Evolutionary conservation across 2,888 invertebrate genomes (phyloP).

Genomic region (Macrophya annulata): DNA sequence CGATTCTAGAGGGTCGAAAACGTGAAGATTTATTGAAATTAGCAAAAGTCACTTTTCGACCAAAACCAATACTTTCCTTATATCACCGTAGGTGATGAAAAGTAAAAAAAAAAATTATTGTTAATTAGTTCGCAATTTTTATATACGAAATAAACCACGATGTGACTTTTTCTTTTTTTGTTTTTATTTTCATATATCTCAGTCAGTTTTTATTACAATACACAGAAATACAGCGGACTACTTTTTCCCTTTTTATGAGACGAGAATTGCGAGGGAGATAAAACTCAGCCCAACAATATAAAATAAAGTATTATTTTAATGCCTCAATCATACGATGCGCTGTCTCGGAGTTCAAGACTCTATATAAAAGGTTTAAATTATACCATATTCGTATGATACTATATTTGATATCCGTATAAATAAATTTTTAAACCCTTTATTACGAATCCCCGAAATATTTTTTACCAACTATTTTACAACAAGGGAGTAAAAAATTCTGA

Average conservation of each 20-base stretch:
- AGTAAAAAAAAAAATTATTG: no score
- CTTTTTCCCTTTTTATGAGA: neutral
- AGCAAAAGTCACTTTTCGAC: no score
- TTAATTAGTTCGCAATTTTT: neutral
- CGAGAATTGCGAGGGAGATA: neutral
- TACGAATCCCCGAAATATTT: neutral
- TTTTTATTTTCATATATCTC: neutral
- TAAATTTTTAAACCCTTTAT: no score
- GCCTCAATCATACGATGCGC: neutral
- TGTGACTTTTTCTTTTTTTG: neutral
- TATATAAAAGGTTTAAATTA: neutral
- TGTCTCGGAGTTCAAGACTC: neutral
- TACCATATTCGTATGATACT: slow-evolving; percentile 17
- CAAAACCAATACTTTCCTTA: no score
- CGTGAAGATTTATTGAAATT: no score
- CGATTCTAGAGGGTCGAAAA: no score
- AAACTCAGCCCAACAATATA: neutral
- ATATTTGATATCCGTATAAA: slow-evolving; percentile 4
- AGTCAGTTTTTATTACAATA: slow-evolving; percentile 4
- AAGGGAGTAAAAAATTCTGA: slow-evolving; percentile 18
- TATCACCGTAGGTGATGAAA: no score
- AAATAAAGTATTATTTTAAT: slow-evolving; percentile 29
- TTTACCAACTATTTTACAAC: neutral
- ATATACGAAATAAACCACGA: neutral
- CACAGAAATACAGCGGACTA: neutral